Percentiles rank a stretch among this genome's conserved stretches.
phyloP scores from a whole-genome alignment of 2,113 vertebrate genomes.

The Cepphus grylle region DNA sequence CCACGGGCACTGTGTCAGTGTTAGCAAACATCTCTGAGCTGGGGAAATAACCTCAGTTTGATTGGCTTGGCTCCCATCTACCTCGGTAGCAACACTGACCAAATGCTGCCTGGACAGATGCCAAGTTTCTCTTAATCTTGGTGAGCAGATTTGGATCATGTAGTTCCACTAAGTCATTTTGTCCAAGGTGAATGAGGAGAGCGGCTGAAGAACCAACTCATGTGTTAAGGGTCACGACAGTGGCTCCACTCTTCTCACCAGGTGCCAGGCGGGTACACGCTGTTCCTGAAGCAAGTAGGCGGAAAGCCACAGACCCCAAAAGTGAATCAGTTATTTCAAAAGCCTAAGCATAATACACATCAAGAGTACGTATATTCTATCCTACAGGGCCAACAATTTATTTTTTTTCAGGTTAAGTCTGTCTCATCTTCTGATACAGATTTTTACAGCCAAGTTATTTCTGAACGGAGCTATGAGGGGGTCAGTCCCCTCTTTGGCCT shows the following conservation, averaged over 20 bases:
- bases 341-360: neutral
- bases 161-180: neutral
- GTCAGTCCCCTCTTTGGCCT: neutral
- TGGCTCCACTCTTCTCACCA: neutral
- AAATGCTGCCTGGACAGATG: neutral
- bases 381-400: neutral
- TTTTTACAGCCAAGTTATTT: neutral
- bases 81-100: neutral
- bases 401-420: neutral
- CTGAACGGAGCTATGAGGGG: neutral
- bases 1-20: neutral
- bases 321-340: neutral
- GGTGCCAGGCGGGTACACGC: too few species aligned
- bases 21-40: neutral
- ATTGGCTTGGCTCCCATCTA: neutral
- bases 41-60: neutral
- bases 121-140: neutral
- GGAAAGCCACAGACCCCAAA: neutral
- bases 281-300: neutral
- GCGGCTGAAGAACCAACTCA: neutral
- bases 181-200: neutral
- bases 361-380: neutral
- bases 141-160: neutral
- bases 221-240: accelerated
- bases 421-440: neutral